A percentile compares a stretch with the other conserved stretches of the same genome.
Evolutionary conservation across 2,113 vertebrate species (phyloP).

Genomic region (Calonectris borealis): DNA sequence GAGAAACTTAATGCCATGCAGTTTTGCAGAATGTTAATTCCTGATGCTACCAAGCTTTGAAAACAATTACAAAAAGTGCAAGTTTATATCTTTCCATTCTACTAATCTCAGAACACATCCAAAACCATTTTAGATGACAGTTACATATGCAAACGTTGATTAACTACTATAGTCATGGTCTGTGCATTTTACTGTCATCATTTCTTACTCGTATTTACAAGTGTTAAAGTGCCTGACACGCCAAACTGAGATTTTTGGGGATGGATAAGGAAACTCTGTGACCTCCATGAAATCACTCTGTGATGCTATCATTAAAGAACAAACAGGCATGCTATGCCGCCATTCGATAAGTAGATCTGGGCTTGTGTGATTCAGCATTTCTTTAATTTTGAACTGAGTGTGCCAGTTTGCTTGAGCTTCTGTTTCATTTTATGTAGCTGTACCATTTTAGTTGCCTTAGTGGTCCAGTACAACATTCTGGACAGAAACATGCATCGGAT

Average conservation of each 20-base stretch:
- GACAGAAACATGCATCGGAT: background rate
- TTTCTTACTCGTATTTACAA: background rate
- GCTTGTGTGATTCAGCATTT: background rate
- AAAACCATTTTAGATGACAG: background rate
- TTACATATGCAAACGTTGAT: background rate
- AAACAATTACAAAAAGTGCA: background rate
- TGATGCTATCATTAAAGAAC: background rate
- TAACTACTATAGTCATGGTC: background rate
- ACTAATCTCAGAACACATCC: background rate
- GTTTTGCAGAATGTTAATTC: background rate
- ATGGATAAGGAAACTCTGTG: background rate
- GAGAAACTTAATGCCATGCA: background rate
- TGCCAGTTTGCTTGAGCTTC: background rate
- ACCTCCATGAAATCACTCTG: background rate
- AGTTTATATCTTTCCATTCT: background rate
- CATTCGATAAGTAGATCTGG: background rate
- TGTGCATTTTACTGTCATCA: background rate
- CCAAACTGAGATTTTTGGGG: background rate
- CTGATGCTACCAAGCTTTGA: background rate
- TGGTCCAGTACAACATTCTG: background rate
- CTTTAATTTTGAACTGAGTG: background rate
- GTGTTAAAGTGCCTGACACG: accelerated
- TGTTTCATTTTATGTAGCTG: background rate
- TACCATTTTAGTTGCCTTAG: background rate
- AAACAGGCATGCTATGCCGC: background rate